Base-by-base conservation (phyloP, 2,888 invertebrate species). In the Drosophila helvetica region DNA sequence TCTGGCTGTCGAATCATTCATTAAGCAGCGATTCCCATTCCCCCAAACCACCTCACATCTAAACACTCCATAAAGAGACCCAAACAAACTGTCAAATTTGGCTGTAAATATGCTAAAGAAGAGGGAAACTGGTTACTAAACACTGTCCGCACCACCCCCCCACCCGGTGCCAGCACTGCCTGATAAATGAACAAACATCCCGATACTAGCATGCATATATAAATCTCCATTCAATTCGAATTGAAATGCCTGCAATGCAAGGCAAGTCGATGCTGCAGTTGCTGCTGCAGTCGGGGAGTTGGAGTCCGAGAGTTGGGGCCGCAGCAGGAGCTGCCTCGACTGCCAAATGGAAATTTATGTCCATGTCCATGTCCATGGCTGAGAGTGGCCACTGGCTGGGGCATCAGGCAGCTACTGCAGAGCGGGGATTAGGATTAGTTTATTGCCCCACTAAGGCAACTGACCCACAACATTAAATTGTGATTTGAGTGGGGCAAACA, bases 381-480 rank as follows among this genome's bases (percentile, higher is more conserved):
- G 48, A 45, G 54, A 59, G 59, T 22, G 60, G 52, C 52, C 27
- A 30, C 27, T 17, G 57, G 45, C 33, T 38, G 47, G 33, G 15
- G 12, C 22, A 22, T 22, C 22, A 22, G 22, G 22, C 6, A 15
- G 38, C 56, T 30, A 46, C 12, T 15, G 47, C 47, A 12, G 30
- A 12, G 30, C 47, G 33, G 22, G 38, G 57, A 33, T 81, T 69
- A 81, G 74, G 78, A 81, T 79, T 86, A 78, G 82, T 87, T 83
- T 83, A 83, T 83, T 87, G 83, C 82, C 88, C 83, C 83, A 83
- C 83, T 87, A 87, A 82, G 74, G 83, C 83, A 74, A 63, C 83
- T 84, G 83, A 84, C 83, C 83, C 86, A 88, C 83, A 84, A 86
- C 88, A 78, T 84, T 84, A 88, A 84, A 84, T 84, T 88, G 84